These are phyloP conservation scores for Whitmania pigra DNA, from an alignment of 1,140 invertebrate species.

Conservation along the genomic window DNA sequence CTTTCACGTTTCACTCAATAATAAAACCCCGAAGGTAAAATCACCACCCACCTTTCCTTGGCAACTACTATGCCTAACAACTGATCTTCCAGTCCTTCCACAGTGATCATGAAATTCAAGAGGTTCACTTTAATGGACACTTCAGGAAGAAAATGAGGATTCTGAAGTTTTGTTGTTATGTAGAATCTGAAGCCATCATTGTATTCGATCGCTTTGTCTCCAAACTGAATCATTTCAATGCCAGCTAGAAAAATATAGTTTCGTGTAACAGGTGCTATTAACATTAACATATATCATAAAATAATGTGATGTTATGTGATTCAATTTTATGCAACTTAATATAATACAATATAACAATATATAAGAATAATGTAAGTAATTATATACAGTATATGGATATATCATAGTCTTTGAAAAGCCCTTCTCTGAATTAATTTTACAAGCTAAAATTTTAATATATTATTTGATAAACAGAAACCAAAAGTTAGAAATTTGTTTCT, in stretches of 20 bases:
- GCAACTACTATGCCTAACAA: slow-evolving; percentile 44
- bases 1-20: no score
- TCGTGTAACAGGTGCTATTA: neutral
- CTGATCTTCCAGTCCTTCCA: slow-evolving; percentile 44
- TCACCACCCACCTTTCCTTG: slow-evolving; percentile 39
- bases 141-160: slow-evolving; percentile 43
- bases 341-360: no score
- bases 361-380: no score
- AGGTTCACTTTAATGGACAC: slow-evolving; percentile 43
- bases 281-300: no score
- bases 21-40: neutral
- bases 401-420: no score
- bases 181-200: slow-evolving; percentile 42
- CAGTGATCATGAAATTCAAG: slow-evolving; percentile 45
- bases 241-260: slow-evolving; percentile 34
- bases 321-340: no score
- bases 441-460: no score
- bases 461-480: no score
- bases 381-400: no score
- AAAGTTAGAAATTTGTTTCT: no score
- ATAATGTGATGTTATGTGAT: no score
- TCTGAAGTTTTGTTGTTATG: slow-evolving; percentile 43
- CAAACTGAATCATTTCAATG: slow-evolving; percentile 42
- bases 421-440: no score
- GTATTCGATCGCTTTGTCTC: slow-evolving; percentile 42